A percentile compares a stretch with the other conserved stretches of the same genome.
These are phyloP conservation scores for Glossophaga mutica DNA, from an alignment of 2,797 vertebrate genomes.

Conservation along the genomic window DNA sequence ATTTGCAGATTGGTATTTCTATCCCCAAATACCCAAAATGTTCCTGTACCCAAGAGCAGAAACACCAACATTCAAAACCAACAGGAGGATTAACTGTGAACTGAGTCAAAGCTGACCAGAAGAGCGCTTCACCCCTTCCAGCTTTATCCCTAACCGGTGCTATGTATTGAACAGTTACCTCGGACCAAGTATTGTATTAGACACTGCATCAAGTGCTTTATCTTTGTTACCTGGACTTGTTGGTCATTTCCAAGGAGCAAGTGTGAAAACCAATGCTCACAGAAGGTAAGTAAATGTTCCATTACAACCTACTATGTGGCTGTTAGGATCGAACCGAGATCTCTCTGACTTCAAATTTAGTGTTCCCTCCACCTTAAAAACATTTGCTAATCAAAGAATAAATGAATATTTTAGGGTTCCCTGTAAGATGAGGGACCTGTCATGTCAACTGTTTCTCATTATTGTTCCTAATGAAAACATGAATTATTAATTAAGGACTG, in stretches of 20 bases:
- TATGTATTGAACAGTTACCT: neutral
- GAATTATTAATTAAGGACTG: conserved; percentile 60
- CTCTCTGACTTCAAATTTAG: neutral
- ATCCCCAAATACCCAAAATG: neutral
- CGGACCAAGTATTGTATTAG: neutral
- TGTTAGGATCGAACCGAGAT: neutral
- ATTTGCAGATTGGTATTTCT: neutral
- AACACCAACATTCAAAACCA: neutral
- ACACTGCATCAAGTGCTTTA: neutral
- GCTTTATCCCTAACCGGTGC: neutral
- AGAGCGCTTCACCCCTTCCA: neutral
- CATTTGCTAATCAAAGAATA: conserved; percentile 17
- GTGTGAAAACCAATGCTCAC: neutral
- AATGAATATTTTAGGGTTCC: conserved; percentile 50
- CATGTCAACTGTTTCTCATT: conserved; percentile 61
- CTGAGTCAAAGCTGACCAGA: neutral
- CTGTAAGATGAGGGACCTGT: neutral
- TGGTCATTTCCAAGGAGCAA: neutral
- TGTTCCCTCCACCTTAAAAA: neutral
- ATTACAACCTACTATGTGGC: neutral
- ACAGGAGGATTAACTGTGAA: neutral
- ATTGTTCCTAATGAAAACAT: conserved; percentile 62
- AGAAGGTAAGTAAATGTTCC: neutral
- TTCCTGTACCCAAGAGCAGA: neutral
- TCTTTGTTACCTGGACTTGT: neutral